A percentile compares a stretch with the other conserved stretches of the same genome.
Evolutionary conservation across 2,888 invertebrate genomes (phyloP).

Genomic region (Aspidiotus rigidus): DNA sequence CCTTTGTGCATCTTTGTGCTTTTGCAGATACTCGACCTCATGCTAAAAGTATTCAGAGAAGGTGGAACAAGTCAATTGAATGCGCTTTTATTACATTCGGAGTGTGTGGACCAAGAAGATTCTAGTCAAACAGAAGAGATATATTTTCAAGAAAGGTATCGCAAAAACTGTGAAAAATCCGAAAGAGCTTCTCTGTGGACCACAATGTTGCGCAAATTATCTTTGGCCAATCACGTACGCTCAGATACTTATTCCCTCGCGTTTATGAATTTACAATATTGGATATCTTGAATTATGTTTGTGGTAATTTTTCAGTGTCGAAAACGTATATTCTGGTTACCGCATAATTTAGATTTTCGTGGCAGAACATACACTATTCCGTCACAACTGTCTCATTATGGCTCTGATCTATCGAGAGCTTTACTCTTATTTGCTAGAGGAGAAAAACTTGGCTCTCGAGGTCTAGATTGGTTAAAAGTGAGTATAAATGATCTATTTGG

Average conservation of each 20-base stretch:
- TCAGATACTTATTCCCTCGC: too few species aligned
- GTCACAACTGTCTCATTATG: constrained; percentile 90
- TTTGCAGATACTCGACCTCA: constrained; percentile 51
- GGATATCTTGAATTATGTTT: too few species aligned
- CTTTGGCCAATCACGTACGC: constrained; percentile 80
- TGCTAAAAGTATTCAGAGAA: constrained; percentile 59
- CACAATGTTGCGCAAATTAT: constrained; percentile 78
- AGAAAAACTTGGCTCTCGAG: constrained; percentile 70
- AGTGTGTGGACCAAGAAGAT: constrained; percentile 41
- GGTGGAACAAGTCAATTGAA: constrained; percentile 73
- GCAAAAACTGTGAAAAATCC: constrained; percentile 57
- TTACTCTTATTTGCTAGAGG: constrained; percentile 74
- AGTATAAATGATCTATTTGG: constrained; percentile 3
- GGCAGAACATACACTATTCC: constrained; percentile 94
- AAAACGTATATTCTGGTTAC: constrained; percentile 81
- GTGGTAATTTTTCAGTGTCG: constrained; percentile 50
- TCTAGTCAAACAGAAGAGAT: constrained; percentile 44
- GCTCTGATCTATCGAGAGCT: constrained; percentile 82
- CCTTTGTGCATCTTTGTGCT: not conserved
- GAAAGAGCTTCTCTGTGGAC: constrained; percentile 95
- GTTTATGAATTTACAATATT: too few species aligned
- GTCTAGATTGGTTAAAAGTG: constrained; percentile 82
- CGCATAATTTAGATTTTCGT: constrained; percentile 97
- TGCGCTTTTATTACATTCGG: constrained; percentile 63
- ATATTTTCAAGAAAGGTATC: constrained; percentile 53